A percentile compares a stretch with the other conserved stretches of the same genome.
Evolutionary conservation across 2,113 vertebrate genomes (phyloP).

Genomic region (Solenodon paradoxus): DNA sequence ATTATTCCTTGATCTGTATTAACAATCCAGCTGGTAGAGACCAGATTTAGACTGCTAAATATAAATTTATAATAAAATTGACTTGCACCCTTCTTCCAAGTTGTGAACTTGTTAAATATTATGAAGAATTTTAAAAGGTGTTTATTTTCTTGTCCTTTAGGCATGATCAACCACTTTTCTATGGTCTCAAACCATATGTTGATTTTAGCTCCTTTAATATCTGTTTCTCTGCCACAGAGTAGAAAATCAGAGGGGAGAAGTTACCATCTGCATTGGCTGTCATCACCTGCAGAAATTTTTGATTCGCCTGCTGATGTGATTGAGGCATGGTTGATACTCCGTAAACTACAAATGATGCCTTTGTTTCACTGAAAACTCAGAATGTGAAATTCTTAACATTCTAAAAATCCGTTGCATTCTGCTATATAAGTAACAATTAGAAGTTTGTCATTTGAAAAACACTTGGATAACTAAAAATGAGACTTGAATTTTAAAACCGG

Average conservation of each 20-base stretch:
- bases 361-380: slow-evolving; percentile 7
- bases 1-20: slow-evolving; percentile 70
- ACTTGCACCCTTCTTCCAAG: slow-evolving; percentile 28
- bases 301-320: not conserved
- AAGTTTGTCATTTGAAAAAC: not conserved
- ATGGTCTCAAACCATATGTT: slow-evolving; percentile 40
- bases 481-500: not conserved
- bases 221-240: slow-evolving; percentile 37
- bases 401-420: not conserved
- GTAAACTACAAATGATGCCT: not conserved
- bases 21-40: slow-evolving; percentile 23
- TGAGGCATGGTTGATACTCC: slow-evolving; percentile 35
- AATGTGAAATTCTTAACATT: not conserved
- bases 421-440: not conserved
- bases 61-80: slow-evolving; percentile 50
- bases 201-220: slow-evolving; percentile 64
- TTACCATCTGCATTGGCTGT: slow-evolving; percentile 62
- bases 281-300: slow-evolving; percentile 46
- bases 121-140: not conserved
- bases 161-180: not conserved
- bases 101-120: slow-evolving; percentile 35
- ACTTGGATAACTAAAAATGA: not conserved
- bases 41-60: not conserved
- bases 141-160: slow-evolving; percentile 34
- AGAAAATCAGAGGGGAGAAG: slow-evolving; percentile 33